phyloP scores from a whole-genome alignment of 2,888 invertebrate species.

The Parasteatoda lunata region DNA sequence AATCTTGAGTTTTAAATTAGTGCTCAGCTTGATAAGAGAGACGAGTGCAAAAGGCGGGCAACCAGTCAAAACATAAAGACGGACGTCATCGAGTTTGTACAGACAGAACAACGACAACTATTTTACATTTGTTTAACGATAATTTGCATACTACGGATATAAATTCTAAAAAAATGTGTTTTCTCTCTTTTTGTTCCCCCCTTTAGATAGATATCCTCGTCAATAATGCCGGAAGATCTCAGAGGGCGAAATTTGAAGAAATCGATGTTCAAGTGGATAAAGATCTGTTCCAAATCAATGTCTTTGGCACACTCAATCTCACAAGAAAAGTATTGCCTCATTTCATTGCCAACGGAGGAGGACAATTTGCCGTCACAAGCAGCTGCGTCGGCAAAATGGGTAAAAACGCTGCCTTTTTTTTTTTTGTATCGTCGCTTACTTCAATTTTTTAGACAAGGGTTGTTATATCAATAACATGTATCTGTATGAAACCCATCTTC shows the following conservation, averaged over 20 bases:
- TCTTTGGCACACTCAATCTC: slow-evolving; percentile 82
- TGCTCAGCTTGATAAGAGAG: too few relatives aligned
- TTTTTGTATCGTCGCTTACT: not conserved
- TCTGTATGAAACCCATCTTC: too few relatives aligned
- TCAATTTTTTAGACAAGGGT: not conserved
- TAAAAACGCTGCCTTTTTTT: slow-evolving; percentile 29
- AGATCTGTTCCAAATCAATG: slow-evolving; percentile 85
- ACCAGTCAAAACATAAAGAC: too few relatives aligned
- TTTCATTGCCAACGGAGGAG: slow-evolving; percentile 77
- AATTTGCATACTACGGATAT: too few relatives aligned
- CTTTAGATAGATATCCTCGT: slow-evolving; percentile 82
- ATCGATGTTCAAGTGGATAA: slow-evolving; percentile 83
- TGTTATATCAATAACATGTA: too few relatives aligned
- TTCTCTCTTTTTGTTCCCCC: too few relatives aligned
- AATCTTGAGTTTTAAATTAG: too few relatives aligned
- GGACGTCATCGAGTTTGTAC: too few relatives aligned
- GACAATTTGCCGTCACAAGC: slow-evolving; percentile 84
- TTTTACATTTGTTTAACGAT: too few relatives aligned
- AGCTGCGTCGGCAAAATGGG: slow-evolving; percentile 83
- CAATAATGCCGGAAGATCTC: slow-evolving; percentile 88
- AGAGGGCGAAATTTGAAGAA: slow-evolving; percentile 83
- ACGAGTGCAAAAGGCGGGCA: too few relatives aligned
- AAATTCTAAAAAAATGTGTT: too few relatives aligned
- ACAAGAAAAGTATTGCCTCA: slow-evolving; percentile 81
- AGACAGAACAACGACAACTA: too few relatives aligned